These are phyloP conservation scores for Auanema freiburgensis DNA, from an alignment of 2,888 invertebrate species.

Conservation along the genomic window DNA sequence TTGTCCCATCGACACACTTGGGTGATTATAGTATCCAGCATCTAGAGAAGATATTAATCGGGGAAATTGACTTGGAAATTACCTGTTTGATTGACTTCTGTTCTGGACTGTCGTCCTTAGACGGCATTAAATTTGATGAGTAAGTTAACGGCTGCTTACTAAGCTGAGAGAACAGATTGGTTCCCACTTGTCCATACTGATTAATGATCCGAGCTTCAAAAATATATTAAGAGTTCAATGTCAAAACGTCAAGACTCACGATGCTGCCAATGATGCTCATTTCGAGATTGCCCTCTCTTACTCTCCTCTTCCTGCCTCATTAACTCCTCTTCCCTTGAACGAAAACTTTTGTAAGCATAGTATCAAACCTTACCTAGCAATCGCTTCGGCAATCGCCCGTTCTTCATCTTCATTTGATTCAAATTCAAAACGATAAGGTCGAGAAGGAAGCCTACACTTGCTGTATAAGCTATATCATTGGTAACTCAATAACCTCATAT, in stretches of 20 bases:
- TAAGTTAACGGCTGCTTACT: slow-evolving; percentile 20
- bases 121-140: slow-evolving; percentile 37
- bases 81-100: slow-evolving; percentile 22
- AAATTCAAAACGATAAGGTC: slow-evolving; percentile 37
- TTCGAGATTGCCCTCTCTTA: slow-evolving; percentile 10
- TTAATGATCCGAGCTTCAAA: slow-evolving; percentile 20
- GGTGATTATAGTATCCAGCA: slow-evolving; percentile 40
- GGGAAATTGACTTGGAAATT: background rate
- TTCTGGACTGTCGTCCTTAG: slow-evolving; percentile 26
- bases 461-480: background rate
- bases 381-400: slow-evolving; percentile 49
- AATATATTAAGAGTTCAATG: background rate
- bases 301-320: slow-evolving; percentile 23
- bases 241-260: slow-evolving; percentile 9
- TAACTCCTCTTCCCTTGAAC: slow-evolving; percentile 26
- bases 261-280: slow-evolving; percentile 12
- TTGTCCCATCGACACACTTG: slow-evolving; percentile 50
- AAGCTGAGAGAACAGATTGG: slow-evolving; percentile 11
- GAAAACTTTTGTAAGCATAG: background rate
- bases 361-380: slow-evolving; percentile 34
- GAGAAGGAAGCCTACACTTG: slow-evolving; percentile 6
- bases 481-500: slow-evolving; percentile 1
- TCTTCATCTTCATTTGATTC: slow-evolving; percentile 53
- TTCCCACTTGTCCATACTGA: slow-evolving; percentile 17
- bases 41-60: slow-evolving; percentile 7